Conservation (phyloP, 2,113 vertebrate genomes). For the Diadophis punctatus region DNA sequence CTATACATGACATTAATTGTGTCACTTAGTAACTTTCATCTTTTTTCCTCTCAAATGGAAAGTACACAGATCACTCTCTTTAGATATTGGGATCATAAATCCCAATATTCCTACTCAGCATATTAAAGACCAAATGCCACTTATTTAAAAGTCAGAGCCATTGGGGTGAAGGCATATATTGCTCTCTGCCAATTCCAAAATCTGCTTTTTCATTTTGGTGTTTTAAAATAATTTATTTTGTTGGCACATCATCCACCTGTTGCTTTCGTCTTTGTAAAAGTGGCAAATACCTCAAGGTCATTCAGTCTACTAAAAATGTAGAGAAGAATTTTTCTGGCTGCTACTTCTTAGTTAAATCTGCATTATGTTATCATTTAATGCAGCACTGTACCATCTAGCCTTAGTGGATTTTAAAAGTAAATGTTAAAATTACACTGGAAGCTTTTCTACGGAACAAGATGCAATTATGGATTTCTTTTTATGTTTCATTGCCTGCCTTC, state of each 20-base stretch:
- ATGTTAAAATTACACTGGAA: not conserved
- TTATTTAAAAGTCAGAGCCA: not conserved
- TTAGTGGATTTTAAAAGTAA: not conserved
- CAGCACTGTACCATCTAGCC: not conserved
- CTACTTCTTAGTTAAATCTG: constrained; percentile 1
- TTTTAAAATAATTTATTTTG: not conserved
- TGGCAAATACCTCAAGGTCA: not conserved
- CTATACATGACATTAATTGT: not conserved
- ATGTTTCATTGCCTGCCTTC: not conserved
- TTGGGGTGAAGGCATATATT: not conserved
- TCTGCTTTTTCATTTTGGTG: not conserved
- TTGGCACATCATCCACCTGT: not conserved
- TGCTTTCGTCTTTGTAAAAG: constrained; percentile 10
- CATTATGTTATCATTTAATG: not conserved
- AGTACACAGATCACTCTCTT: not conserved
- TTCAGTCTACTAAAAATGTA: not conserved
- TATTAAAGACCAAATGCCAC: not conserved
- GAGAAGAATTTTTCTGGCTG: not conserved
- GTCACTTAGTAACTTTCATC: not conserved
- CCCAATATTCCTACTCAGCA: not conserved
- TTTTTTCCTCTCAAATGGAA: not conserved
- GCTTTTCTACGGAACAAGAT: not conserved
- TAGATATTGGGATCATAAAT: not conserved
- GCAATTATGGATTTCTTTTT: not conserved
- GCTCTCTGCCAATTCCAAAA: not conserved